Base-by-base conservation (phyloP, 2,888 invertebrate species). In the Leucozona laternaria region DNA sequence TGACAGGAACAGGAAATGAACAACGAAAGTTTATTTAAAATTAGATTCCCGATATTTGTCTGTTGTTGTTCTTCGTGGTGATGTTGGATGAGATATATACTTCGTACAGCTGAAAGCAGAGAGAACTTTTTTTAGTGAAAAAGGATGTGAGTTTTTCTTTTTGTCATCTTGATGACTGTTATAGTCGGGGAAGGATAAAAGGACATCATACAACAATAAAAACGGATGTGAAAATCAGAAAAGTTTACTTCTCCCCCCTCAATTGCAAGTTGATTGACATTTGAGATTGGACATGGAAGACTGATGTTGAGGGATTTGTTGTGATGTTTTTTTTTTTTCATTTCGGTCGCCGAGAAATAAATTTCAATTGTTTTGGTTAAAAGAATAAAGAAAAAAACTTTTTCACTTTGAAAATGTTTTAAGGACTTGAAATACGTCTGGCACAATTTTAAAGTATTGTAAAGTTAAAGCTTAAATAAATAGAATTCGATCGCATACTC, bases 1-100 rank as follows among this genome's bases (percentile, higher is more conserved):
- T 86, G 86, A 82, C 86, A 86, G 86, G 86, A 86, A 86, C 86
- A 73, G 86, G 86, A 86, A 86, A 86, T 86, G 86, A 86, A 86
- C 86, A 82, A 81, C 75, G 82, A 86, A 86, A 86, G 86, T 86
- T 86, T 86, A 75, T 86, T 86, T 86, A 79, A 78, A 86, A 86
- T 86, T 82, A 82, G 82, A 86, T 86, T 86, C 78, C 75, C 82
- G 82, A 82, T 86, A 78, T 78, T 86, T 31, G 28, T 79, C 45
- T 73, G 34, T 55, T 78, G 50, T 48, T 73, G 66, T 75, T 73
- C 17, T 4, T 60, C n/a, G 4, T 40, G 34, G 31, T 22, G 43
- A n/a, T 15, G 37, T 34, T 48, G 34, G 20, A 45, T 7, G 20
- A 25, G 6, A 50, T 22, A 50, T 25, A 10, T 4, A 48, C n/a